A percentile compares a stretch with the other conserved stretches of the same genome.
Conservation (phyloP, 92 coral and sea anemone genomes). For the Muricea muricata region DNA sequence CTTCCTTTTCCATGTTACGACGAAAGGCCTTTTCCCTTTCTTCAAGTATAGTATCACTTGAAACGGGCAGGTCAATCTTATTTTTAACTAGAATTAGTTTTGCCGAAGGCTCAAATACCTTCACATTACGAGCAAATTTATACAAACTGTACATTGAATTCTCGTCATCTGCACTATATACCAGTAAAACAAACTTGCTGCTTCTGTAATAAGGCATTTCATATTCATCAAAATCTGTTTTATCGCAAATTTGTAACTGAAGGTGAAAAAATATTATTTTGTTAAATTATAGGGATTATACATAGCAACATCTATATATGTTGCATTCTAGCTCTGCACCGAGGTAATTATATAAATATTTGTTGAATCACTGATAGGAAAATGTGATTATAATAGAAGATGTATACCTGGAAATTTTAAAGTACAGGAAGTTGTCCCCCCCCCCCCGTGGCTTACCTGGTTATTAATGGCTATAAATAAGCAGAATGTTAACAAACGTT, state of each 20-base stretch:
- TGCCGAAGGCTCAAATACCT: slow-evolving; percentile 66
- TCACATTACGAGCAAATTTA: slow-evolving; percentile 18
- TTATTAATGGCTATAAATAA: too few species aligned
- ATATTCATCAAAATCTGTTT: slow-evolving; percentile 72
- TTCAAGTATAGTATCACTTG: slow-evolving; percentile 39
- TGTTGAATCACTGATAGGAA: too few species aligned
- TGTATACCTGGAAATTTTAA: too few species aligned
- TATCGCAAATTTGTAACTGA: slow-evolving; percentile 81
- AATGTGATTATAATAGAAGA: too few species aligned
- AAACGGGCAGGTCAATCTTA: slow-evolving; percentile 75
- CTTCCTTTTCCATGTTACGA: slow-evolving; percentile 23
- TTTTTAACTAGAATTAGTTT: slow-evolving; percentile 68
- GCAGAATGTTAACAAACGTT: too few species aligned
- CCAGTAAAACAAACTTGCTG: slow-evolving; percentile 77
- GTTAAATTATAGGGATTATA: too few species aligned
- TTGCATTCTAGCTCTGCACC: too few species aligned
- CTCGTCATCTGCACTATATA: slow-evolving; percentile 68
- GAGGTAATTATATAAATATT: too few species aligned
- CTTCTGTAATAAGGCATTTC: slow-evolving; percentile 69
- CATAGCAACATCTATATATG: too few species aligned
- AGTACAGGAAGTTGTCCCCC: too few species aligned
- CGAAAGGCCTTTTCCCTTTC: slow-evolving; percentile 20
- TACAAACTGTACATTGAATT: slow-evolving; percentile 47
- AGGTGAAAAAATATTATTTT: slow-evolving; percentile 6
- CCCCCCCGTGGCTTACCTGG: too few species aligned